phyloP scores from a whole-genome alignment of 2,113 vertebrate genomes.

The Zingel zingel region DNA sequence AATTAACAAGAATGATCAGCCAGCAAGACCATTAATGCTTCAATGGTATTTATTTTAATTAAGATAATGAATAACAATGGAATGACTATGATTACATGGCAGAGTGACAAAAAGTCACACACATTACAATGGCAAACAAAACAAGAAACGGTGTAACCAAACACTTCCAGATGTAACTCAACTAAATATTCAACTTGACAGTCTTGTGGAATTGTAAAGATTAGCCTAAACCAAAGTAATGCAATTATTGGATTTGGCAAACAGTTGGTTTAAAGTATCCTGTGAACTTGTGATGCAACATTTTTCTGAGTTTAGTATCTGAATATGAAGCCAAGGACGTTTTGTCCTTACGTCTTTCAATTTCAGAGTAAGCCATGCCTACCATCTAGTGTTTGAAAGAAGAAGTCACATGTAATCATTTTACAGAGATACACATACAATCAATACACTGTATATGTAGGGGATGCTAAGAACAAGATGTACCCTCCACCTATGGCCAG shows the following conservation, averaged over 20 bases:
- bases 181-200: background rate
- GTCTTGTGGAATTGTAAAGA: background rate
- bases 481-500: no score
- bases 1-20: no score
- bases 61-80: background rate
- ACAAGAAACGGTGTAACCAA: background rate
- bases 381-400: slow-evolving; percentile 62
- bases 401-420: slow-evolving; percentile 1
- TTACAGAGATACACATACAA: background rate
- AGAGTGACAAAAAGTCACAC: background rate
- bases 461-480: no score
- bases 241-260: background rate
- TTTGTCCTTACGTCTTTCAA: background rate
- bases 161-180: background rate
- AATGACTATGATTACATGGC: background rate
- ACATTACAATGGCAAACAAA: background rate
- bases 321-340: no score
- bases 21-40: background rate
- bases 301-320: background rate
- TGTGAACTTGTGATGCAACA: background rate
- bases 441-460: background rate
- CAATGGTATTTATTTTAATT: background rate
- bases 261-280: background rate
- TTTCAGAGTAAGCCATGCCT: slow-evolving; percentile 20
- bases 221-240: background rate